phyloP scores from a whole-genome alignment of 35 echinoderm and acorn worm species.

The Ophioderma brevispina region DNA sequence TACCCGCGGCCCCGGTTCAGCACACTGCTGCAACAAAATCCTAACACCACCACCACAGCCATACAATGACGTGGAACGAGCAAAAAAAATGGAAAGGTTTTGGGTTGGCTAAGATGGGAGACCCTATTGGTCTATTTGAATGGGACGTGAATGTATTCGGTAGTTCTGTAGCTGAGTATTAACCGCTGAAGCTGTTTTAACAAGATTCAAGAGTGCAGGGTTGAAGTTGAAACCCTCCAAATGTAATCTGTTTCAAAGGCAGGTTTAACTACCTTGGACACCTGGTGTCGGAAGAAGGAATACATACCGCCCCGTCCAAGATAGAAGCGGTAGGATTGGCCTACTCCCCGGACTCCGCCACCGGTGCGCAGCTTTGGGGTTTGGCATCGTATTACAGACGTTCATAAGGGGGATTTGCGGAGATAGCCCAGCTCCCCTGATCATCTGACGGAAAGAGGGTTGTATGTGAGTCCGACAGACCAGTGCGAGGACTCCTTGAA shows the following conservation, averaged over 20 bases:
- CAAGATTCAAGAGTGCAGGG: neutral
- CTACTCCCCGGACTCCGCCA: neutral
- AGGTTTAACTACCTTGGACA: conserved; percentile 51
- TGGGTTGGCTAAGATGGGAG: conserved; percentile 18
- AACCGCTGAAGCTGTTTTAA: conserved; percentile 11
- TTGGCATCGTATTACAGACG: neutral
- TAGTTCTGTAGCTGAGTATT: conserved; percentile 39
- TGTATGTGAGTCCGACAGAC: too few relatives aligned
- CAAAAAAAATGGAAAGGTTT: too few relatives aligned
- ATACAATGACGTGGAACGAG: too few relatives aligned
- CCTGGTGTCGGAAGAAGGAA: too few relatives aligned
- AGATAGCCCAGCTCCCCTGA: too few relatives aligned
- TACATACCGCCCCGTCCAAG: neutral
- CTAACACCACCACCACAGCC: too few relatives aligned
- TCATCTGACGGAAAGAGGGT: too few relatives aligned
- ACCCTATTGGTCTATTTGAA: conserved; percentile 52
- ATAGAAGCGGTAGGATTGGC: neutral
- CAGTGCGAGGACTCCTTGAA: too few relatives aligned
- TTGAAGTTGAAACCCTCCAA: conserved; percentile 64
- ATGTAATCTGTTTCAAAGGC: conserved; percentile 29
- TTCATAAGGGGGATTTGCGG: too few relatives aligned
- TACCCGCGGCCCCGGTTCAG: too few relatives aligned
- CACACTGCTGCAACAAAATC: too few relatives aligned
- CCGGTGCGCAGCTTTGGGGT: neutral
- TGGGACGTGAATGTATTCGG: conserved; percentile 53